Percentiles rank a stretch among this genome's conserved stretches.
phyloP scores from a whole-genome alignment of 1,140 invertebrate species.

The Coelopa frigida region DNA sequence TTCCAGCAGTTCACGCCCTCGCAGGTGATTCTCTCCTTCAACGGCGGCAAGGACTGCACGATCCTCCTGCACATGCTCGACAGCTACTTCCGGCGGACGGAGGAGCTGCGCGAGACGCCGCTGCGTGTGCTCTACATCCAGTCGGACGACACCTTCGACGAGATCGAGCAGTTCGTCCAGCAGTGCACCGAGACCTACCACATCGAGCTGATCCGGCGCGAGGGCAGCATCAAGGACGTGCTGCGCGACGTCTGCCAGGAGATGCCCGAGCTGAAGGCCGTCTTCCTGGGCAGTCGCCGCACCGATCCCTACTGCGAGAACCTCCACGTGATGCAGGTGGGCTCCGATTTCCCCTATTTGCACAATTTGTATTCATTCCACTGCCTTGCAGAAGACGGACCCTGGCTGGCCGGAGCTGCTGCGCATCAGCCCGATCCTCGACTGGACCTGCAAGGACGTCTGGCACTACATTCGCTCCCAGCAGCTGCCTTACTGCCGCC shows the following conservation, averaged over 20 bases:
- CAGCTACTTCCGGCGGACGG: constrained; percentile 11
- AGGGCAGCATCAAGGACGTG: constrained; percentile 64
- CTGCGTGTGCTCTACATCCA: constrained; percentile 70
- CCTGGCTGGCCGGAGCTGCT: constrained; percentile 79
- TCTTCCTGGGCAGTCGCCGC: constrained; percentile 79
- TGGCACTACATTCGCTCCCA: constrained; percentile 78
- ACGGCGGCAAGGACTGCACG: constrained; percentile 97
- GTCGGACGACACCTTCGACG: constrained; percentile 68
- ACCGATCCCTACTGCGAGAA: constrained; percentile 72
- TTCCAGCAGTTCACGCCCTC: constrained; percentile 54
- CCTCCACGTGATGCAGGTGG: constrained; percentile 62
- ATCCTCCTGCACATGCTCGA: constrained; percentile 68
- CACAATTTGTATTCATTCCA: constrained; percentile 3
- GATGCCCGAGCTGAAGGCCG: constrained; percentile 65
- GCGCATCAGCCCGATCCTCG: constrained; percentile 77
- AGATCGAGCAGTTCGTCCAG: constrained; percentile 79
- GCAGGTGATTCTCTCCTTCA: constrained; percentile 84
- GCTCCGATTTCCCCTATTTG: constrained; percentile 9
- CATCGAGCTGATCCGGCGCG: constrained; percentile 61
- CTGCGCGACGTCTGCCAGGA: constrained; percentile 56
- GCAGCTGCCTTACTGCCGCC: constrained; percentile 75
- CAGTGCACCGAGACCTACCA: constrained; percentile 63
- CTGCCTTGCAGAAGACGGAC: constrained; percentile 64
- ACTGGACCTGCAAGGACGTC: constrained; percentile 84
- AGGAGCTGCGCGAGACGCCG: constrained; percentile 20